Evolutionary conservation across 1,140 invertebrate species (phyloP).

Genomic region (Mercenaria mercenaria): DNA sequence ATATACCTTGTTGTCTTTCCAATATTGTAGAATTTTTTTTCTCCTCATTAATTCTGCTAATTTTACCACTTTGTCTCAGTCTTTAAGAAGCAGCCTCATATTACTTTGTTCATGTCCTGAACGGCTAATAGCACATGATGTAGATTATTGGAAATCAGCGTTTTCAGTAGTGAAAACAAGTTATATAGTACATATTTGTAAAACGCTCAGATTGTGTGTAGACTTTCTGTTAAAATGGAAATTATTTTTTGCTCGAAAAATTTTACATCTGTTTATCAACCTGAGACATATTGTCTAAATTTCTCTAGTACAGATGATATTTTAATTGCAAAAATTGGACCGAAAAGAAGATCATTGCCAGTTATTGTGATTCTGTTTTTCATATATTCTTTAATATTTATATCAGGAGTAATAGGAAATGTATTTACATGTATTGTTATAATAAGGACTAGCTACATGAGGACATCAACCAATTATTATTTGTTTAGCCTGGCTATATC

Average conservation of each 20-base stretch:
- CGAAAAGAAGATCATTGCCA: constrained; percentile 49
- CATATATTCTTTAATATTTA: constrained; percentile 93
- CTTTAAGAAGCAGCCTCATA: too few relatives aligned
- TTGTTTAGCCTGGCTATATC: constrained; percentile 97
- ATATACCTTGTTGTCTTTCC: too few relatives aligned
- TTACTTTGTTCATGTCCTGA: too few relatives aligned
- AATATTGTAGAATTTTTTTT: too few relatives aligned
- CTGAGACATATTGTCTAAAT: background rate
- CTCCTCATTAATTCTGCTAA: too few relatives aligned
- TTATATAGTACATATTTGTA: too few relatives aligned
- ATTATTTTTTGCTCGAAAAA: background rate
- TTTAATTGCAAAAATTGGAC: constrained; percentile 6
- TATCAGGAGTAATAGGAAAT: constrained; percentile 96
- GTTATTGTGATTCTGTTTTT: constrained; percentile 86
- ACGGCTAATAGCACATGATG: too few relatives aligned
- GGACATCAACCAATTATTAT: constrained; percentile 93
- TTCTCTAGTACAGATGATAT: background rate
- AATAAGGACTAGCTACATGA: constrained; percentile 94
- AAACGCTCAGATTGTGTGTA: too few relatives aligned
- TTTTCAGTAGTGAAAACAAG: too few relatives aligned
- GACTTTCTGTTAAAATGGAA: background rate
- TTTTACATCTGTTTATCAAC: background rate
- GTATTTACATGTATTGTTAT: constrained; percentile 97
- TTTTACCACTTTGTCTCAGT: too few relatives aligned
- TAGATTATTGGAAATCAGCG: too few relatives aligned